Evolutionary conservation across 37 sponge, comb jelly and placozoan species (phyloP).

Genomic region (Lycopodina hypogea): DNA sequence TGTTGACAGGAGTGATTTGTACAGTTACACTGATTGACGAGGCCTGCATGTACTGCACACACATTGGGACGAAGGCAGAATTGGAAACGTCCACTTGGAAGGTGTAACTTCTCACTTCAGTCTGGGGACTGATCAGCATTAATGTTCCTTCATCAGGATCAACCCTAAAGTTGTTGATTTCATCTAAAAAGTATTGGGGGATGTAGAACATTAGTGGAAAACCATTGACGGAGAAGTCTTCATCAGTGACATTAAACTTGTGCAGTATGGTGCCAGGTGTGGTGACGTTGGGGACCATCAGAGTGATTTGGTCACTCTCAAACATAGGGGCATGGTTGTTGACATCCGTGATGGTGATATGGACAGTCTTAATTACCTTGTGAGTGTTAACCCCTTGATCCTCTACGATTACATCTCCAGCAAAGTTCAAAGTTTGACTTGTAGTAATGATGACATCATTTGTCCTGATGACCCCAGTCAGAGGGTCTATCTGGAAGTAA

Average conservation of each 20-base stretch:
- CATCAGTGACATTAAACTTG: conserved; percentile 20
- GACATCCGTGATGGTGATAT: conserved; percentile 27
- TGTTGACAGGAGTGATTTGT: conserved; percentile 28
- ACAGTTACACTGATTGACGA: conserved; percentile 33
- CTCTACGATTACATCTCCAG: conserved; percentile 20
- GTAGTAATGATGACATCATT: background rate
- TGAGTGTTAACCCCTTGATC: conserved; percentile 34
- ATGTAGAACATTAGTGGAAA: background rate
- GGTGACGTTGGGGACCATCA: background rate
- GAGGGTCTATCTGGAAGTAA: conserved; percentile 29
- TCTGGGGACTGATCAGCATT: background rate
- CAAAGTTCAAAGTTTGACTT: background rate
- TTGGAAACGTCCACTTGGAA: conserved; percentile 40
- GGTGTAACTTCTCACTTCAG: conserved; percentile 9
- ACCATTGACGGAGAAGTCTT: conserved; percentile 20
- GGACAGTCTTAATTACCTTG: background rate
- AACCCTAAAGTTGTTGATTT: conserved; percentile 7
- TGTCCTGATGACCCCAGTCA: conserved; percentile 41
- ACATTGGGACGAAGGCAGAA: background rate
- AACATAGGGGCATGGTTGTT: conserved; percentile 55
- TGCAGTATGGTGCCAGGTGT: background rate
- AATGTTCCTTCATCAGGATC: background rate
- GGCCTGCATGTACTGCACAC: conserved; percentile 19
- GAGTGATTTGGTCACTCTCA: background rate
- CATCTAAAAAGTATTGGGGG: conserved; percentile 37